Evolutionary conservation across 2,797 vertebrate species (phyloP).

Genomic region (Anomalospiza imberbis): DNA sequence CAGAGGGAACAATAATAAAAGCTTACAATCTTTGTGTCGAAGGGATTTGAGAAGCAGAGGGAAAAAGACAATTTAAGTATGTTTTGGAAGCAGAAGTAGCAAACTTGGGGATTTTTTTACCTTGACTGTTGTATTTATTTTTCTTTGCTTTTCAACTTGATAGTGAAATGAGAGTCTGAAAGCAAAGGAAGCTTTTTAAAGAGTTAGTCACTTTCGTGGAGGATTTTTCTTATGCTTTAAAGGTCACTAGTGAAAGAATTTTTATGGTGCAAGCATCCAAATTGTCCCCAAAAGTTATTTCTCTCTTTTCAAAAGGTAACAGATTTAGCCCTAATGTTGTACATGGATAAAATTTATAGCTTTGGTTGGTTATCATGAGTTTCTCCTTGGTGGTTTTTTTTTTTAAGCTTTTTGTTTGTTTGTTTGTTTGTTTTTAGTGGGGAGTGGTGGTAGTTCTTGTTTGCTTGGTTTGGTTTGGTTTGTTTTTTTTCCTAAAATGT

Average conservation of each 20-base stretch:
- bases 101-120: background rate
- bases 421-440: too few species aligned
- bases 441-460: too few species aligned
- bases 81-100: background rate
- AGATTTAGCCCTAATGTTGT: background rate
- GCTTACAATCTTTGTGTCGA: background rate
- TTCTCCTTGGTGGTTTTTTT: background rate
- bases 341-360: background rate
- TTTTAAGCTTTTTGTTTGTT: background rate
- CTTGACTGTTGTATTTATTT: background rate
- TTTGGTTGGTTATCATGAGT: background rate
- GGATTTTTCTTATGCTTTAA: background rate
- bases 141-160: background rate
- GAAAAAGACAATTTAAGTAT: background rate
- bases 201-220: background rate
- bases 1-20: background rate
- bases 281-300: background rate
- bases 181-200: background rate
- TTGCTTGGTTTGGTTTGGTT: background rate
- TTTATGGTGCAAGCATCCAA: background rate
- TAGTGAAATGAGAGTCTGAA: background rate
- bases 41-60: background rate
- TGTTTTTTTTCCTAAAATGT: background rate
- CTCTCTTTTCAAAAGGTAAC: background rate
- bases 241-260: background rate